Evolutionary conservation across 2,113 vertebrate genomes (phyloP), one percentile per base, ranked within the genome.

Genomic region (Amphiprion ocellaris): DNA sequence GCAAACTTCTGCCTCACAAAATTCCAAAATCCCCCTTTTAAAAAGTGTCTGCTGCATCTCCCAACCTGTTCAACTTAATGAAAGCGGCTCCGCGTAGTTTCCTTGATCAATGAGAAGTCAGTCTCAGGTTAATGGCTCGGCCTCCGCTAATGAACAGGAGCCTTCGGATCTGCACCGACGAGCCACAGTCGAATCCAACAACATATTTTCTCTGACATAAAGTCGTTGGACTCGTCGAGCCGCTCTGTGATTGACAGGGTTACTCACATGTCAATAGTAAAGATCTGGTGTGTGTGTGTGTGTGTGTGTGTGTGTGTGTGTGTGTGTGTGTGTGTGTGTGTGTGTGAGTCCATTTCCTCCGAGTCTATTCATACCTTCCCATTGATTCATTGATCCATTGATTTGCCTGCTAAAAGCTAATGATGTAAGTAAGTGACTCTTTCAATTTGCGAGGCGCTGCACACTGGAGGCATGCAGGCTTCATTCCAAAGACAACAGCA

Each of bases 351-450:
- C 84, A 92, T 92, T 94, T 93, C 90, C 91, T 91, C 82, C 11
- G 58, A 80, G 87, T 91, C 85, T 84, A 90, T 93, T 94, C 92
- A 87, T 92, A 91, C 90, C 87, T 93, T 90, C 86, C 76, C 85
- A 95, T 92, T 91, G 92, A 94, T 90, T 91, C 86, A 94, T 93
- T 93, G 94, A 94, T 94, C 88, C 87, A 95, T 94, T 94, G 94
- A 95, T 91, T 92, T 70, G 85, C 78, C 79, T 70, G 90, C 90
- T 94, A 93, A 94, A 93, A 94, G 92, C 91, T 94, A 95, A 95
- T 94, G 92, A 94, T 92, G 87, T 89, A 90, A 91, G 89, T 93
- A 93, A 95, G 92, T 93, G 93, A 93, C 86, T 92, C 84, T 87
- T 92, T 87, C 87, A 81, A 92, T 94, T 93, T 87, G 92, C 26